Percentiles rank a stretch among this genome's conserved stretches.
Conservation (phyloP, 2,888 invertebrate genomes). For the Lymantria dispar region DNA sequence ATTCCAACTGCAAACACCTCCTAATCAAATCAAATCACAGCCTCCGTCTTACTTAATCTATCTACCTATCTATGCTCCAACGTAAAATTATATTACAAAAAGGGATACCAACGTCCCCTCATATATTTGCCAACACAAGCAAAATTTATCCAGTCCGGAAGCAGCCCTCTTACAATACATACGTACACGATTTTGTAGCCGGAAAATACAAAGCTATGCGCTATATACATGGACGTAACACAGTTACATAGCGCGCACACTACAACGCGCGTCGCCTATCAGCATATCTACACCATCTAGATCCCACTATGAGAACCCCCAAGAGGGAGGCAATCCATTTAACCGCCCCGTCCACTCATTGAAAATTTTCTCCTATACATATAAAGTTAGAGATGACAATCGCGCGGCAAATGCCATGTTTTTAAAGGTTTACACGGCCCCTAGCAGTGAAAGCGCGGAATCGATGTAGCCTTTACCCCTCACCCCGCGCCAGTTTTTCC, state of each 20-base stretch:
- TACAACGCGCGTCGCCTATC: constrained; percentile 56
- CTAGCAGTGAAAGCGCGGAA: constrained; percentile 83
- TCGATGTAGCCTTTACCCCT: constrained; percentile 82
- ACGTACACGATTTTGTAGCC: constrained; percentile 66
- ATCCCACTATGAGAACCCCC: constrained; percentile 81
- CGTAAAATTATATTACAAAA: constrained; percentile 81
- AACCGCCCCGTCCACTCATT: constrained; percentile 58
- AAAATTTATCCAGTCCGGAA: constrained; percentile 78
- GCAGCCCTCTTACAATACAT: constrained; percentile 63
- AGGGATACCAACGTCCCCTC: constrained; percentile 78
- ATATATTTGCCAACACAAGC: constrained; percentile 81
- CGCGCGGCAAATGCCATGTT: constrained; percentile 74
- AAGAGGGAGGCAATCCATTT: constrained; percentile 82
- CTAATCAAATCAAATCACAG: constrained; percentile 83
- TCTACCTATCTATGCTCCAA: constrained; percentile 78
- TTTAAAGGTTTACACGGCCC: constrained; percentile 83
- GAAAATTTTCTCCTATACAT: constrained; percentile 68
- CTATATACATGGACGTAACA: constrained; percentile 41
- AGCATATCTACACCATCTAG: constrained; percentile 82
- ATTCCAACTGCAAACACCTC: constrained; percentile 75
- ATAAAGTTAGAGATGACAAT: constrained; percentile 77
- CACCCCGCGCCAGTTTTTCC: constrained; percentile 81
- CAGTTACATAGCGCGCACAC: constrained; percentile 60
- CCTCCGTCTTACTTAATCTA: constrained; percentile 81
- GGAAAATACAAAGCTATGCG: constrained; percentile 65